phyloP scores from a whole-genome alignment of 2,888 invertebrate species.

The Tupiocoris notatus region DNA sequence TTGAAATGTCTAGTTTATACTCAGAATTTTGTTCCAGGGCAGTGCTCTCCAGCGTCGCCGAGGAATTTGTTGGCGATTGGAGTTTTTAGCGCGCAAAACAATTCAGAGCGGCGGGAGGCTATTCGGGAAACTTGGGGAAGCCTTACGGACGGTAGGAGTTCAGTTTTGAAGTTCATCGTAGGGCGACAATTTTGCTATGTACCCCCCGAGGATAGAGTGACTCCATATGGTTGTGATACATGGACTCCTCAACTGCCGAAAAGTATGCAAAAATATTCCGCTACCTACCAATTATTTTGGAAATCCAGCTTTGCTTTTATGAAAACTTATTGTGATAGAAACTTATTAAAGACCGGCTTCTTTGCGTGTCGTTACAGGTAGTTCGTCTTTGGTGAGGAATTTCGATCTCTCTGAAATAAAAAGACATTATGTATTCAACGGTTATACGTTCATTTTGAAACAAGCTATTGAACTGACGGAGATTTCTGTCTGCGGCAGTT shows the following conservation, averaged over 20 bases:
- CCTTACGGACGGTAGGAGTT: constrained; percentile 38
- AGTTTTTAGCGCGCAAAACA: constrained; percentile 33
- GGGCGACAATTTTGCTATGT: constrained; percentile 38
- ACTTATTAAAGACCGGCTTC: too few relatives aligned
- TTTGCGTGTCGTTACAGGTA: too few relatives aligned
- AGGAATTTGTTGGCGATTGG: constrained; percentile 15
- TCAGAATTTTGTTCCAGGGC: too few relatives aligned
- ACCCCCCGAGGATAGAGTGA: constrained; percentile 4
- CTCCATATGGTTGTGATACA: constrained; percentile 3
- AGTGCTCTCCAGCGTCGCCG: too few relatives aligned
- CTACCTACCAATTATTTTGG: too few relatives aligned
- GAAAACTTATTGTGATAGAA: too few relatives aligned
- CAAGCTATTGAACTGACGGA: constrained; percentile 12
- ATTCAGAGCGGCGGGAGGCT: constrained; percentile 30
- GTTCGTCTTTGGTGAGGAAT: neutral
- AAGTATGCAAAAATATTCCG: too few relatives aligned
- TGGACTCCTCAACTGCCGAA: constrained; percentile 16
- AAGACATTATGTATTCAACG: neutral
- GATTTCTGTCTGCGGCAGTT: constrained; percentile 21
- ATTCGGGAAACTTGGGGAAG: constrained; percentile 50
- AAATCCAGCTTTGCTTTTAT: too few relatives aligned
- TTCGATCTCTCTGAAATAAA: neutral
- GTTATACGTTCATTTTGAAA: constrained; percentile 42
- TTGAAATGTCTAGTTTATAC: too few relatives aligned
- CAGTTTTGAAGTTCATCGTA: constrained; percentile 49